A percentile compares a stretch with the other conserved stretches of the same genome.
These are phyloP conservation scores for Meghimatium bilineatum DNA, from an alignment of 2,888 invertebrate species.

Conservation along the genomic window DNA sequence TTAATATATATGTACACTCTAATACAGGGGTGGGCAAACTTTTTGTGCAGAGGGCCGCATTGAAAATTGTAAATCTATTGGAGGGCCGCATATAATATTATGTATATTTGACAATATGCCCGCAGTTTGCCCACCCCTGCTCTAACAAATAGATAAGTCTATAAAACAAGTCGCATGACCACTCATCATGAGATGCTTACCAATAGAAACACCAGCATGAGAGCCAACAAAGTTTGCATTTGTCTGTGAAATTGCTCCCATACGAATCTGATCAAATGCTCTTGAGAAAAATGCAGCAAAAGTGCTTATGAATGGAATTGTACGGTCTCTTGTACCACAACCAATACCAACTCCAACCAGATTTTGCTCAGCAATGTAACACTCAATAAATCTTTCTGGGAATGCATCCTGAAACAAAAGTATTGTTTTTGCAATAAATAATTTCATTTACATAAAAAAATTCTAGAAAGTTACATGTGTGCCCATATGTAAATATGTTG, in stretches of 20 bases:
- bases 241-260: slow-evolving; percentile 99
- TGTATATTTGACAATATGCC: no score
- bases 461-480: background rate
- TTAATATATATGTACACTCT: no score
- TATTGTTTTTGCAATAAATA: background rate
- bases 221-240: slow-evolving; percentile 98
- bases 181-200: slow-evolving; percentile 77
- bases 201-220: slow-evolving; percentile 98
- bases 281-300: slow-evolving; percentile 98
- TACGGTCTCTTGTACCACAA: slow-evolving; percentile 92
- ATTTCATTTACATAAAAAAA: background rate
- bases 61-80: no score
- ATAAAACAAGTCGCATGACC: background rate
- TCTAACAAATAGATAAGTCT: background rate
- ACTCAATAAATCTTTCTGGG: slow-evolving; percentile 91
- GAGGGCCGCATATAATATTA: no score
- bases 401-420: slow-evolving; percentile 50
- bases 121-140: no score
- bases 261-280: slow-evolving; percentile 98
- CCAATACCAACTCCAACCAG: slow-evolving; percentile 95
- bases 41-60: no score
- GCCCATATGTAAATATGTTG: background rate
- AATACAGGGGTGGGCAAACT: no score
- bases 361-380: slow-evolving; percentile 99
- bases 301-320: slow-evolving; percentile 95